These are phyloP conservation scores for Mesitornis unicolor DNA, from an alignment of 2,113 vertebrate species.

Conservation along the genomic window DNA sequence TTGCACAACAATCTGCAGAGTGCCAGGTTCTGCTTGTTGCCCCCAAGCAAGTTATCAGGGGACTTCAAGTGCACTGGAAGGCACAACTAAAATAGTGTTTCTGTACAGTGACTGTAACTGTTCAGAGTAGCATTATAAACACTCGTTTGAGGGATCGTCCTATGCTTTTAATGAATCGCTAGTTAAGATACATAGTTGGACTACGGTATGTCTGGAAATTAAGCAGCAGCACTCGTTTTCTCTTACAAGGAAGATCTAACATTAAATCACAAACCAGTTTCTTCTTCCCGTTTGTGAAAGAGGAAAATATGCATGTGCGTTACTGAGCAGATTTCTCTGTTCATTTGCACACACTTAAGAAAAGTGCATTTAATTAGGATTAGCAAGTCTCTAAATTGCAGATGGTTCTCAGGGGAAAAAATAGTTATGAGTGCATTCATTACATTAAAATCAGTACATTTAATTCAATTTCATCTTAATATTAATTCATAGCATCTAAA, in stretches of 20 bases:
- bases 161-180: background rate
- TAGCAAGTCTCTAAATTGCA: slow-evolving; percentile 61
- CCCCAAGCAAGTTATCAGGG: background rate
- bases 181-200: background rate
- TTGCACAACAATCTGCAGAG: too few species aligned
- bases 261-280: background rate
- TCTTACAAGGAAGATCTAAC: background rate
- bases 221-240: background rate
- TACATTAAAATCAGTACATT: slow-evolving; percentile 68
- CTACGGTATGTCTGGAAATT: background rate
- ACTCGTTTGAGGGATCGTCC: background rate
- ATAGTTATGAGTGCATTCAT: slow-evolving; percentile 49
- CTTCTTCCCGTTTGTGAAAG: background rate
- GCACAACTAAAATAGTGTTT: background rate
- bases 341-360: slow-evolving; percentile 60
- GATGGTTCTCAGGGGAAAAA: slow-evolving; percentile 67
- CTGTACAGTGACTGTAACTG: background rate
- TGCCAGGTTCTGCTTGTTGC: too few species aligned
- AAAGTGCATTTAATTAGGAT: slow-evolving; percentile 66
- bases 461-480: slow-evolving; percentile 65
- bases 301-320: slow-evolving; percentile 4
- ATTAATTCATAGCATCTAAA: slow-evolving; percentile 55
- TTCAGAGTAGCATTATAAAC: background rate
- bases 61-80: rapidly evolving
- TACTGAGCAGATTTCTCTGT: slow-evolving; percentile 47